Evolutionary conservation across 2,888 invertebrate species (phyloP).

Genomic region (Chironomus riparius): DNA sequence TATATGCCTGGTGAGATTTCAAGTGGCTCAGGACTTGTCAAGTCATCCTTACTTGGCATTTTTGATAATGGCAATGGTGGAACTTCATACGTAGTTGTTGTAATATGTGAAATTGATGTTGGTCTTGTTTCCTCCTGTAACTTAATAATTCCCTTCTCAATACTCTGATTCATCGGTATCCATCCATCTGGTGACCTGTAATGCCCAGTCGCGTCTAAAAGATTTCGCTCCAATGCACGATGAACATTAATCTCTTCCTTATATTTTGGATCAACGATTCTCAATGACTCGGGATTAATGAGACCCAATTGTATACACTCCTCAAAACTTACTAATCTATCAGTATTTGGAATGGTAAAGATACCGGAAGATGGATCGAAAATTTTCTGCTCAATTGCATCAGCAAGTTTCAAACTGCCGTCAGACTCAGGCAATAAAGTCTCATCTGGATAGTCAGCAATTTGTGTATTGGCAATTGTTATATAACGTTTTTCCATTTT

Average conservation of each 20-base stretch:
- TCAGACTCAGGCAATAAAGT: constrained; percentile 46
- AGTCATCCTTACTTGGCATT: constrained; percentile 32
- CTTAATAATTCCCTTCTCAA: constrained; percentile 54
- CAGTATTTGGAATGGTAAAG: constrained; percentile 79
- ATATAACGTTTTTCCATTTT: constrained; percentile 75
- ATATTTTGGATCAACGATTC: constrained; percentile 68
- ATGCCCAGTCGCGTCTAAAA: constrained; percentile 69
- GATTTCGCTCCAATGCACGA: constrained; percentile 66
- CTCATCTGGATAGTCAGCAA: constrained; percentile 39
- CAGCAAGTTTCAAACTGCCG: constrained; percentile 72
- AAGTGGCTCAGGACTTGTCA: constrained; percentile 54
- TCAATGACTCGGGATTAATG: constrained; percentile 73
- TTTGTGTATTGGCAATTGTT: constrained; percentile 60
- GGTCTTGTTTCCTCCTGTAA: constrained; percentile 43
- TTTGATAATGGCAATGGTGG: constrained; percentile 29
- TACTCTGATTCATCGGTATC: constrained; percentile 66
- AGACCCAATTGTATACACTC: constrained; percentile 80
- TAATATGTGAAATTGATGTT: constrained; percentile 33
- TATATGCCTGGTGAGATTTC: constrained; percentile 64
- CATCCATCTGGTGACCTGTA: constrained; percentile 51
- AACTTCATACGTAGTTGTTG: constrained; percentile 29
- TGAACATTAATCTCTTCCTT: constrained; percentile 57
- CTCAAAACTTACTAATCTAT: constrained; percentile 71
- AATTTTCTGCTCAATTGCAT: constrained; percentile 72
- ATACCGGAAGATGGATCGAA: constrained; percentile 77